A percentile compares a stretch with the other conserved stretches of the same genome.
These are phyloP conservation scores for Hapalemur alaotrensis DNA, from an alignment of 2,797 vertebrate species.

Conservation along the genomic window DNA sequence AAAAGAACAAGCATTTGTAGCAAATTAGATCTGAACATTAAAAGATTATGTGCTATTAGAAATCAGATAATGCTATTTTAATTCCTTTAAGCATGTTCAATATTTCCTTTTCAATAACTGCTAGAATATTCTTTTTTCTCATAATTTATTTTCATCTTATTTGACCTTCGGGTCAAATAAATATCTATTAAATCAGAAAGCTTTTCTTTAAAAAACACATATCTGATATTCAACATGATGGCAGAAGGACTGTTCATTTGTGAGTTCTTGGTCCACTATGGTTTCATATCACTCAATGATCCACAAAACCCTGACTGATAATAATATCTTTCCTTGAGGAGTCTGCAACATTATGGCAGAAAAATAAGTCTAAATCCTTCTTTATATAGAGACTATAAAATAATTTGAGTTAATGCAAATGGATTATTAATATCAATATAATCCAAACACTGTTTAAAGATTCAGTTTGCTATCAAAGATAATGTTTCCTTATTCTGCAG, in stretches of 20 bases:
- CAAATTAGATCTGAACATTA: slow-evolving; percentile 22
- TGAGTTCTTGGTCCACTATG: neutral
- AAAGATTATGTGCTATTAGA: neutral
- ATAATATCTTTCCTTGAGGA: slow-evolving; percentile 27
- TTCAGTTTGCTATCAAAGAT: slow-evolving; percentile 54
- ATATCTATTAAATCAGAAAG: neutral
- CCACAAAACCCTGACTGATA: slow-evolving; percentile 20
- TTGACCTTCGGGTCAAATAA: neutral
- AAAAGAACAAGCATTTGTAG: neutral
- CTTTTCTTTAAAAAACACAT: neutral
- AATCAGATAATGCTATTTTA: neutral
- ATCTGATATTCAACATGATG: neutral
- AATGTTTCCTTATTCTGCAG: slow-evolving; percentile 63
- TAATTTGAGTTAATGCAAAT: neutral
- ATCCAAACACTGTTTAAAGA: slow-evolving; percentile 5
- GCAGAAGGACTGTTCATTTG: neutral
- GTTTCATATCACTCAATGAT: neutral
- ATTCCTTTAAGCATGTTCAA: slow-evolving; percentile 36
- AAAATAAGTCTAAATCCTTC: slow-evolving; percentile 56
- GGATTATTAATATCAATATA: neutral
- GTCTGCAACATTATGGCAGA: slow-evolving; percentile 18
- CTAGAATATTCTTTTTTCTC: slow-evolving; percentile 12
- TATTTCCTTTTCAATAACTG: slow-evolving; percentile 39
- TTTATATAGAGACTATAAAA: slow-evolving; percentile 37
- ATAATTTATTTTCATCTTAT: slow-evolving; percentile 20